Evolutionary conservation across 2,888 invertebrate genomes (phyloP).

Genomic region (Dorcus parallelipipedus): DNA sequence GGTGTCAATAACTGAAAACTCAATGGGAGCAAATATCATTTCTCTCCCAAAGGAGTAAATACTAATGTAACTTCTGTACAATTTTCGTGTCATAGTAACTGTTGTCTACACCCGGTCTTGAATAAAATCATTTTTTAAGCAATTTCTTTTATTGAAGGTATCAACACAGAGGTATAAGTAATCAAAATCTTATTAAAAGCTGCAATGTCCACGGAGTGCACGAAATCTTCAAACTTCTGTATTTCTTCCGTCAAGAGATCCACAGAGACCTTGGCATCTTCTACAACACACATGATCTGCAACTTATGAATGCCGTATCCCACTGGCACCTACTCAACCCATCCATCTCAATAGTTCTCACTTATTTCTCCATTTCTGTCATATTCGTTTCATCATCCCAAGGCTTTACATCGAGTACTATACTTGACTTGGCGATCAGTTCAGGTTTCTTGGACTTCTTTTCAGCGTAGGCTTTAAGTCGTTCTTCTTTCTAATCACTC

Average conservation of each 20-base stretch:
- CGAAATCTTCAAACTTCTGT: constrained; percentile 85
- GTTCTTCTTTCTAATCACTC: too few species aligned
- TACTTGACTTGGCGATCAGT: constrained; percentile 92
- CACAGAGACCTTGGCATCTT: constrained; percentile 94
- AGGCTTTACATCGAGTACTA: constrained; percentile 93
- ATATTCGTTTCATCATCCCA: constrained; percentile 92
- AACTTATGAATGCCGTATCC: constrained; percentile 95
- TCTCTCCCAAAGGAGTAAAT: too few species aligned
- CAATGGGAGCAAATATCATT: too few species aligned
- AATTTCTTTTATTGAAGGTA: neutral
- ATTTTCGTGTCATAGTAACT: too few species aligned
- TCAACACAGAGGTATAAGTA: neutral
- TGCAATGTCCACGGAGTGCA: constrained; percentile 96
- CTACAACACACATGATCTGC: constrained; percentile 92
- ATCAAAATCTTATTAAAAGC: constrained; percentile 87
- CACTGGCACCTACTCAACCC: constrained; percentile 90
- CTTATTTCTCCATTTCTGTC: constrained; percentile 77
- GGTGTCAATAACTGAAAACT: too few species aligned
- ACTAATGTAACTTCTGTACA: too few species aligned
- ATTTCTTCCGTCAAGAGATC: constrained; percentile 86
- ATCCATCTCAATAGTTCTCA: constrained; percentile 82
- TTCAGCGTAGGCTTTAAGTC: constrained; percentile 86
- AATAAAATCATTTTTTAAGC: too few species aligned
- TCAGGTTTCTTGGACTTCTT: constrained; percentile 94
- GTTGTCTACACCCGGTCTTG: too few species aligned